Percentiles rank a stretch among this genome's conserved stretches.
Evolutionary conservation across 2,113 vertebrate genomes (phyloP).

Genomic region (Mobula birostris): DNA sequence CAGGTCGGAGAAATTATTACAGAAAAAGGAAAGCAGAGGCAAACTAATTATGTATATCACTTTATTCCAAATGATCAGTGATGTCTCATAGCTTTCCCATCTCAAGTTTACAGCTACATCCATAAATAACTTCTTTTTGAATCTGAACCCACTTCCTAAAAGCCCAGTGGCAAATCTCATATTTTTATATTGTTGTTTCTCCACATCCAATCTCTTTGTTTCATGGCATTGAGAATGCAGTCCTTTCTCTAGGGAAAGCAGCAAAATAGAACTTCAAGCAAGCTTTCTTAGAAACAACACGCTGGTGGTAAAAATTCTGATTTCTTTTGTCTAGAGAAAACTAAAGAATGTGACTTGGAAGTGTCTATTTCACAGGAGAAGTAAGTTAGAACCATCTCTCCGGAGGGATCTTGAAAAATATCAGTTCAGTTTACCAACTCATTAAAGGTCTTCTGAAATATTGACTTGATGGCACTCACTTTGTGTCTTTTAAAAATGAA

Average conservation of each 20-base stretch:
- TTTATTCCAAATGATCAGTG: background rate
- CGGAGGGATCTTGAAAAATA: conserved; percentile 47
- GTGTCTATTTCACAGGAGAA: conserved; percentile 50
- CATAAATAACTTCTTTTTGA: background rate
- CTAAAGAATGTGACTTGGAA: conserved; percentile 51
- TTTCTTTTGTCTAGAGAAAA: conserved; percentile 46
- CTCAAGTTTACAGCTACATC: background rate
- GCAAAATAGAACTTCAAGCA: conserved; percentile 44
- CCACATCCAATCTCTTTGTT: conserved; percentile 38
- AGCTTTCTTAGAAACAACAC: conserved; percentile 48
- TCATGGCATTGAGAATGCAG: conserved; percentile 57
- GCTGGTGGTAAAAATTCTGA: conserved; percentile 38
- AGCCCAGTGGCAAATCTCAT: conserved; percentile 42
- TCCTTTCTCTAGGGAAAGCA: conserved; percentile 44
- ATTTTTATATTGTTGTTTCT: background rate
- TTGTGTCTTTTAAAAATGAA: background rate
- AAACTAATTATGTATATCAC: background rate
- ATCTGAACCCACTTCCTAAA: conserved; percentile 46
- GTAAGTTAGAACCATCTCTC: conserved; percentile 44
- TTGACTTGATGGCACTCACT: background rate
- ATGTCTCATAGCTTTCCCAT: background rate
- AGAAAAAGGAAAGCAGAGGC: background rate
- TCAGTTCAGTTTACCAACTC: conserved; percentile 46
- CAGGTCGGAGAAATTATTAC: background rate
- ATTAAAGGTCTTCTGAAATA: background rate